Conservation (phyloP, 1,140 invertebrate species). For the Drosophila ananassae region DNA sequence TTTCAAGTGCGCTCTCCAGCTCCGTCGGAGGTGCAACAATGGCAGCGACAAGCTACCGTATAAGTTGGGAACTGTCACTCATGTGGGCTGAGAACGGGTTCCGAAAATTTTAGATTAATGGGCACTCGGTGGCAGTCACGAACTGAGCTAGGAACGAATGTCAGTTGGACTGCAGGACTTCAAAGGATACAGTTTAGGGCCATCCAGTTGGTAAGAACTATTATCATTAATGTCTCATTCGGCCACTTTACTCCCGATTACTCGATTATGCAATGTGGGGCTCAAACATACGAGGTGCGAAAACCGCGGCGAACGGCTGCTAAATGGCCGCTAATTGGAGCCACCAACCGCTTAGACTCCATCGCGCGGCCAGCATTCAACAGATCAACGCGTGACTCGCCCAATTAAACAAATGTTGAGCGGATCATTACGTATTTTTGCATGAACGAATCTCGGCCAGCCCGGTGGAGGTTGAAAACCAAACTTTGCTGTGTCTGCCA, state of each 20-base stretch:
- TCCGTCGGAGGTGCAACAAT: slow-evolving; percentile 33
- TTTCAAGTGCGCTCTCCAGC: slow-evolving; percentile 40
- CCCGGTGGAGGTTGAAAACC: slow-evolving; percentile 19
- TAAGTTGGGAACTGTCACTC: slow-evolving; percentile 5
- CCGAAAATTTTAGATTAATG: slow-evolving; percentile 12
- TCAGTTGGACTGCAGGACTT: too few species aligned
- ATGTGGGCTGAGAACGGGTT: background rate
- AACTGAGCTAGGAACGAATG: background rate
- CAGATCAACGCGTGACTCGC: slow-evolving; percentile 28
- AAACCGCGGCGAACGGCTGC: slow-evolving; percentile 10
- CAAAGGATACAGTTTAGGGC: background rate
- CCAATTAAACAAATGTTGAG: slow-evolving; percentile 51
- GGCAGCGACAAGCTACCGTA: slow-evolving; percentile 30
- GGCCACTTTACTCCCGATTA: slow-evolving; percentile 22
- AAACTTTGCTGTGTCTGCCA: slow-evolving; percentile 15
- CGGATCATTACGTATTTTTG: slow-evolving; percentile 49
- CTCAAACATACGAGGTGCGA: slow-evolving; percentile 48
- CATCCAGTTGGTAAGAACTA: background rate
- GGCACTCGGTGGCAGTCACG: slow-evolving; percentile 1
- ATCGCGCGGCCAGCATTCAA: slow-evolving; percentile 35
- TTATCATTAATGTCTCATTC: background rate
- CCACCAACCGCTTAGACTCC: slow-evolving; percentile 12
- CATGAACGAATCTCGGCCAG: slow-evolving; percentile 28
- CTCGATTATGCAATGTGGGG: slow-evolving; percentile 28
- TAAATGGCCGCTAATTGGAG: slow-evolving; percentile 47